Evolutionary conservation across 1,140 invertebrate species (phyloP).

Genomic region (Drosophila pseudoobscura): DNA sequence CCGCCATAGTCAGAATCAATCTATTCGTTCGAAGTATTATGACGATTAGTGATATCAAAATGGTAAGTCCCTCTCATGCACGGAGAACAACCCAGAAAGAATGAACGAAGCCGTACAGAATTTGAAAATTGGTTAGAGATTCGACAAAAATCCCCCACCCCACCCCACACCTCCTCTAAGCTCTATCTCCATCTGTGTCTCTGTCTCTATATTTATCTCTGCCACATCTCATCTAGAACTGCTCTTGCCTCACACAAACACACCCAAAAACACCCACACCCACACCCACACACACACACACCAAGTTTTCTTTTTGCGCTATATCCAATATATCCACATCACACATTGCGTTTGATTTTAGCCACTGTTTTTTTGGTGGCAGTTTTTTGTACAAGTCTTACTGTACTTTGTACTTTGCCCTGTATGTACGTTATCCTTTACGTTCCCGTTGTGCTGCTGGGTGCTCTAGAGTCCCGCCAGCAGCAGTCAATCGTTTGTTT

Average conservation of each 20-base stretch:
- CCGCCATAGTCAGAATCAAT: conserved; percentile 96
- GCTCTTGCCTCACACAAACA: conserved; percentile 11
- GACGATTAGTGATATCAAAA: conserved; percentile 99
- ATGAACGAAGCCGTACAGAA: conserved; percentile 25
- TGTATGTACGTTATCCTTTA: conserved; percentile 26
- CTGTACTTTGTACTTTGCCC: conserved; percentile 6
- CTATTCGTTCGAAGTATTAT: conserved; percentile 98
- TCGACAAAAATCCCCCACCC: conserved; percentile 4
- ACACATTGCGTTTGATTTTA: conserved; percentile 49
- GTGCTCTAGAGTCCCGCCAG: conserved; percentile 4
- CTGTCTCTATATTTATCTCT: conserved; percentile 19
- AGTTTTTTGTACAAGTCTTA: conserved; percentile 24
- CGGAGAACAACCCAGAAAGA: conserved; percentile 4
- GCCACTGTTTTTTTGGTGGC: conserved; percentile 15
- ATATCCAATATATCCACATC: conserved; percentile 5
- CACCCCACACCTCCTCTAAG: not conserved
- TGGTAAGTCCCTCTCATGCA: conserved; percentile 89
- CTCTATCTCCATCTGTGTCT: conserved; percentile 14
- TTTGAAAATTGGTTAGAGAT: conserved; percentile 36
- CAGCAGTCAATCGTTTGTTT: conserved; percentile 10
- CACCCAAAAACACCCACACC: conserved; percentile 16
- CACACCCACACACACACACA: conserved; percentile 16
- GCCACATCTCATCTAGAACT: conserved; percentile 39
- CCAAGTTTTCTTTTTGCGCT: conserved; percentile 33
- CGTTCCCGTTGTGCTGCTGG: conserved; percentile 12